phyloP scores from a whole-genome alignment of 2,113 vertebrate genomes.

The Dermatemys mawii region DNA sequence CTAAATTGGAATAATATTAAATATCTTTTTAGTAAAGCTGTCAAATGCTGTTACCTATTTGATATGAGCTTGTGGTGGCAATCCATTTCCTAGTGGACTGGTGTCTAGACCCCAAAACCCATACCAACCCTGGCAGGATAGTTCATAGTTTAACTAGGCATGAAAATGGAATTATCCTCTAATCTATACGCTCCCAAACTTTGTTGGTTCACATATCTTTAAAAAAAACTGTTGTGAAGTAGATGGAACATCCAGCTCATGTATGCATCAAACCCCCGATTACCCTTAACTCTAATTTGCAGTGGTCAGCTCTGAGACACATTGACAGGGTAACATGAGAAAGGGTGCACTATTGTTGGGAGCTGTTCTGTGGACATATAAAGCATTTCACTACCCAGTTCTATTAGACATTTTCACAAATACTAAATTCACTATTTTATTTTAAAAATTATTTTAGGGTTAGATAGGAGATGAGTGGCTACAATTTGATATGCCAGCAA shows the following conservation, averaged over 20 bases:
- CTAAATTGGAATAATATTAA: not conserved
- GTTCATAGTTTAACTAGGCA: not conserved
- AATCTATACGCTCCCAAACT: not conserved
- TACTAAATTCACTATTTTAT: not conserved
- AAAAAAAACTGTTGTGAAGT: not conserved
- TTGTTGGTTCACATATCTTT: not conserved
- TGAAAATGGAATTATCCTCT: not conserved
- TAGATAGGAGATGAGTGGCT: not conserved
- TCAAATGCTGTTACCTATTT: not conserved
- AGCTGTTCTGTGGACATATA: not conserved
- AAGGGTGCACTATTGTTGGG: not conserved
- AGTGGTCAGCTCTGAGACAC: not conserved
- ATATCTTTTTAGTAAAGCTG: not conserved
- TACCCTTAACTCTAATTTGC: not conserved
- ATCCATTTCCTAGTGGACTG: not conserved
- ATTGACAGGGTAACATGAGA: not conserved
- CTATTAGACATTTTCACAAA: not conserved
- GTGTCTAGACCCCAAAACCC: not conserved
- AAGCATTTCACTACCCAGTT: not conserved
- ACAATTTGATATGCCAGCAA: not conserved
- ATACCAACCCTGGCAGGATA: not conserved
- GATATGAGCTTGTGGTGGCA: rapidly evolving
- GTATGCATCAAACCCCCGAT: not conserved
- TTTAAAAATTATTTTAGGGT: not conserved
- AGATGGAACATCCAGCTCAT: not conserved